These are phyloP conservation scores for Arenicola marina DNA, from an alignment of 2,888 invertebrate species.

Conservation along the genomic window DNA sequence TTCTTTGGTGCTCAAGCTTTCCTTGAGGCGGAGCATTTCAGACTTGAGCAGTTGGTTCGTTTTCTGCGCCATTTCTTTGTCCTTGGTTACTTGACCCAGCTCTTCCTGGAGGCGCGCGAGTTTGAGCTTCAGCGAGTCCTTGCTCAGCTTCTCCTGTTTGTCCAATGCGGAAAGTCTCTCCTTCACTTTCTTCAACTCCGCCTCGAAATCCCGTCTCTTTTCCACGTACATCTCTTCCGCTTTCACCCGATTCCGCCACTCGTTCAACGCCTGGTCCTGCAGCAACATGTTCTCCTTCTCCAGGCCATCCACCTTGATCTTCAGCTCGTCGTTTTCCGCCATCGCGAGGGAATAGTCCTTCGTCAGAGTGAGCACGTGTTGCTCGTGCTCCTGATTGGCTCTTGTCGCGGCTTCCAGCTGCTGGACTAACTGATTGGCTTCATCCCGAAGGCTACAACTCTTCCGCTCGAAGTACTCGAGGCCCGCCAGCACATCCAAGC, in stretches of 20 bases:
- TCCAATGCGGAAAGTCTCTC: background rate
- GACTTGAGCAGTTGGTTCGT: background rate
- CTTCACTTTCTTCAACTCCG: slow-evolving; percentile 1
- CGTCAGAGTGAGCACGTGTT: background rate
- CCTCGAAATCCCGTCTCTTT: background rate
- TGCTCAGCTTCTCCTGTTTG: background rate
- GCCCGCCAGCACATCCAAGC: slow-evolving; percentile 9
- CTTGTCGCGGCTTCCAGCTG: slow-evolving; percentile 1
- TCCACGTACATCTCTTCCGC: slow-evolving; percentile 14
- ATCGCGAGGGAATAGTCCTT: background rate
- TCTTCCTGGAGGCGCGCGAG: background rate
- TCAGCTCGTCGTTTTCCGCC: slow-evolving; percentile 7
- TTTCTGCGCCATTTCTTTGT: background rate
- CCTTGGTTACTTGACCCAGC: background rate
- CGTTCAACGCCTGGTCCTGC: slow-evolving; percentile 8
- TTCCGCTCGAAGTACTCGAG: slow-evolving; percentile 15
- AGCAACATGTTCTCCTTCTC: slow-evolving; percentile 16
- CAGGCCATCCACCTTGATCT: slow-evolving; percentile 1
- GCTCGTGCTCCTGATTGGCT: slow-evolving; percentile 2
- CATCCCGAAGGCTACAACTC: background rate
- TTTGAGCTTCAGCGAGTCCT: background rate
- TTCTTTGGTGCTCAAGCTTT: background rate
- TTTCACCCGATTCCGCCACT: slow-evolving; percentile 16
- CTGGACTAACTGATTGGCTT: background rate
- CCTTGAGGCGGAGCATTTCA: background rate